Evolutionary conservation across 2,113 vertebrate genomes (phyloP), one percentile per base, ranked within the genome.

Genomic region (Erinaceus europaeus): DNA sequence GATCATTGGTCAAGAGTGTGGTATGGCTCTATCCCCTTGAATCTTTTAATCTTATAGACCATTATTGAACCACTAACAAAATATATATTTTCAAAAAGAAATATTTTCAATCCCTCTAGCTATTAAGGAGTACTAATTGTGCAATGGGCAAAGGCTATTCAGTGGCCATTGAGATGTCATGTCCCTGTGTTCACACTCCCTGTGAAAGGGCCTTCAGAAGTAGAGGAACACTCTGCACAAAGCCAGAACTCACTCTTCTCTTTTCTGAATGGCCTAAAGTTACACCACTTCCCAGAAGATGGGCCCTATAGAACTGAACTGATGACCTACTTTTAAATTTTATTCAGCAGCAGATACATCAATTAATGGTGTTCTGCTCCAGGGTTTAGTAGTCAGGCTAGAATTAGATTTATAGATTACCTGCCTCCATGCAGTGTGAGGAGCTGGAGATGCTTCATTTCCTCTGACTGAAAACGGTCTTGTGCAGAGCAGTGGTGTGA

Each of bases 381-480:
- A 89, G 94, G 95, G 93, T 95, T 93, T 55, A 89, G 93, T 77
- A 93, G 92, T 64, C 75, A 95, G 94, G 64, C 93, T 95, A 94
- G 95, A 97, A 96, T 96, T 94, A 96, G 95, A 94, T 93, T 96
- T 97, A 96, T 96, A 95, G 96, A 95, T 97, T 96, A 96, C 93
- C 94, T 95, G 95, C 75, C 93, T 92, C 84, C 17, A 34, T n/a
- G 61, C 50, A 4, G 50, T 84, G 74, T 6, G 2, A 86, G 53
- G 62, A 83, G 80, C 89, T 55, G 76, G 93, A 87, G 69, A 91
- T 1, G 67, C 91, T 88, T 84, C 74, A 64, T 76, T 90, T 90
- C 92, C 88, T 69, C 68, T 81, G 61, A 68, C 84, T 20, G 29
- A 57, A 84, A 76, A 68, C 0, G 38, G 6, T 25, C 8, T 5